Percentiles rank a stretch among this genome's conserved stretches.
These are phyloP conservation scores for Odobenus rosmarus DNA, from an alignment of 2,113 vertebrate genomes.

Conservation along the genomic window DNA sequence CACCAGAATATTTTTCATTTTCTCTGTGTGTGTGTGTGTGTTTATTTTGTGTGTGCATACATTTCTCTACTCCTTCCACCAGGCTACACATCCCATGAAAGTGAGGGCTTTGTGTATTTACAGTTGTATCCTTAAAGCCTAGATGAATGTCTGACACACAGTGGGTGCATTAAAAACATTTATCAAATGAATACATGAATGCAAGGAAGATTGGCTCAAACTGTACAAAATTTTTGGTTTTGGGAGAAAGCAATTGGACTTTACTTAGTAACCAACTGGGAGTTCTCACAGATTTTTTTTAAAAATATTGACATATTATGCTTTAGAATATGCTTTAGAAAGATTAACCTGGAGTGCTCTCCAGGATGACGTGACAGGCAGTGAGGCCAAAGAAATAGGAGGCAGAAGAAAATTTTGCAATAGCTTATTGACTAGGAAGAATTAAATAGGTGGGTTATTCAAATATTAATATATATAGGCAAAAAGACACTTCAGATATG, in stretches of 20 bases:
- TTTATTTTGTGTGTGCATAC: not conserved
- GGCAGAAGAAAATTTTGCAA: not conserved
- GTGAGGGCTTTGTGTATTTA: not conserved
- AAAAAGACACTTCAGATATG: not conserved
- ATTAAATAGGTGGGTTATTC: not conserved
- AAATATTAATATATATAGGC: not conserved
- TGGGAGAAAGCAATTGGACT: not conserved
- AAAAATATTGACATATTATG: not conserved
- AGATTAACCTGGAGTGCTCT: not conserved
- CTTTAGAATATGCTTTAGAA: not conserved
- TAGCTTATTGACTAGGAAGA: not conserved
- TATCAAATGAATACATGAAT: not conserved
- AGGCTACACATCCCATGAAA: not conserved
- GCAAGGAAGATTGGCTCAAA: not conserved
- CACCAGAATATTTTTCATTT: not conserved
- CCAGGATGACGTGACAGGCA: not conserved
- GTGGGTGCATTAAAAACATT: not conserved
- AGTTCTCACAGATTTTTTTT: not conserved
- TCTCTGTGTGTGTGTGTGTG: not conserved
- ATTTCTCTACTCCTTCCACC: not conserved
- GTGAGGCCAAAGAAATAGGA: not conserved
- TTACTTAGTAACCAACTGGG: not conserved
- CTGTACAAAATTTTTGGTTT: not conserved
- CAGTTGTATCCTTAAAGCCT: no score
- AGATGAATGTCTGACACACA: not conserved